Evolutionary conservation across 2,797 vertebrate species (phyloP).

Genomic region (Delichon dasypus): DNA sequence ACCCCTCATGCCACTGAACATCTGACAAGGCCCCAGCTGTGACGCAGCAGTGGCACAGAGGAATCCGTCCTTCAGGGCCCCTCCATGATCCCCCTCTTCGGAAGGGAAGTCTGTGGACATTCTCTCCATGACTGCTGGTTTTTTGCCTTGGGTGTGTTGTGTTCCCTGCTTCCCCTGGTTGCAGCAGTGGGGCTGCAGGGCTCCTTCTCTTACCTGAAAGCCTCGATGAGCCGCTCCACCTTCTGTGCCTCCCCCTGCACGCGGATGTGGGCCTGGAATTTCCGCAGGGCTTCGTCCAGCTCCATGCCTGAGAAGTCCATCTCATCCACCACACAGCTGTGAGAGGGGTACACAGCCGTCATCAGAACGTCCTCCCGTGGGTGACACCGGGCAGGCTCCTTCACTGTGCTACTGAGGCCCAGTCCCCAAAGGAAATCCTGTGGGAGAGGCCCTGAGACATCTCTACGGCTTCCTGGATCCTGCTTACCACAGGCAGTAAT

Average conservation of each 20-base stretch:
- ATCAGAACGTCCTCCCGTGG: fast-evolving
- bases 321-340: conserved; percentile 83
- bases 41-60: background rate
- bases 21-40: background rate
- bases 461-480: background rate
- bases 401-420: background rate
- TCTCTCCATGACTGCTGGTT: background rate
- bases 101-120: background rate
- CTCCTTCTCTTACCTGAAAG: conserved; percentile 78
- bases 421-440: background rate
- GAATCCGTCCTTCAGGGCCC: background rate
- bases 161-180: background rate
- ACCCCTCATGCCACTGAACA: background rate
- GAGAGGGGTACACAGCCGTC: background rate
- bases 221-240: conserved; percentile 83
- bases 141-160: background rate
- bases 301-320: conserved; percentile 85
- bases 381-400: background rate
- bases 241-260: conserved; percentile 85
- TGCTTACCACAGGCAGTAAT: background rate
- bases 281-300: conserved; percentile 81
- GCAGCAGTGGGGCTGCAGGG: background rate
- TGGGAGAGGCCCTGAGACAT: background rate
- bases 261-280: conserved; percentile 83
- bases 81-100: background rate